These are phyloP conservation scores for Eucera pruinosa DNA, from an alignment of 2,888 invertebrate genomes.

Conservation along the genomic window DNA sequence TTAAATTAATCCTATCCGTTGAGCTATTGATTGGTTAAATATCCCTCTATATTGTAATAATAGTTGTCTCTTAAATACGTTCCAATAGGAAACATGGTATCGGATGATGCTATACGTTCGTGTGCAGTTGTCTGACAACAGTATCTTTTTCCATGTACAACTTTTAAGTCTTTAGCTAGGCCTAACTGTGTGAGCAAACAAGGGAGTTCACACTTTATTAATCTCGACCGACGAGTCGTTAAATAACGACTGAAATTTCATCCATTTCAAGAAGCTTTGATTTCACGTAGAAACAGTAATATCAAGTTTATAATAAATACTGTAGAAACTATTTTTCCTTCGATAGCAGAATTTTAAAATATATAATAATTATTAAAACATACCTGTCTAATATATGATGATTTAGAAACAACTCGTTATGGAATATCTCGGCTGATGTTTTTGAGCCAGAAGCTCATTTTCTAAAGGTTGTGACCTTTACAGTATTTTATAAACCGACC, in stretches of 20 bases:
- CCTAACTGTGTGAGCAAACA: constrained; percentile 32
- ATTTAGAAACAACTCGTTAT: no score
- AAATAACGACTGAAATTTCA: constrained; percentile 50
- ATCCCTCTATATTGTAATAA: not conserved
- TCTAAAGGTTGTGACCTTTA: not conserved
- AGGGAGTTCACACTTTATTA: constrained; percentile 33
- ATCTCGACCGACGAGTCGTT: constrained; percentile 37
- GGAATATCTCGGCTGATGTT: no score
- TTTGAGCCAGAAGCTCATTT: not conserved
- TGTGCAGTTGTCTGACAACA: constrained; percentile 18
- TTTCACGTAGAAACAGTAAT: constrained; percentile 11
- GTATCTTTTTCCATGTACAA: constrained; percentile 6
- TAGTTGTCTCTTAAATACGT: not conserved
- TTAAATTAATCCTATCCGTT: not conserved
- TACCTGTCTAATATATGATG: no score
- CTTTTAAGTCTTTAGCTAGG: constrained; percentile 22
- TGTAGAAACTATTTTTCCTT: not conserved
- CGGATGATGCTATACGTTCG: not conserved
- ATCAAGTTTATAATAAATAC: constrained; percentile 5
- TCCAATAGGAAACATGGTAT: constrained; percentile 8
- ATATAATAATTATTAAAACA: no score
- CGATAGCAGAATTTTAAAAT: not conserved
- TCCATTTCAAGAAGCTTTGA: constrained; percentile 9
- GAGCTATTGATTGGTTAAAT: no score
- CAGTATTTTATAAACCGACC: not conserved